These are phyloP conservation scores for Marcusenius ussheri DNA, from an alignment of 2,113 vertebrate genomes.

Conservation along the genomic window DNA sequence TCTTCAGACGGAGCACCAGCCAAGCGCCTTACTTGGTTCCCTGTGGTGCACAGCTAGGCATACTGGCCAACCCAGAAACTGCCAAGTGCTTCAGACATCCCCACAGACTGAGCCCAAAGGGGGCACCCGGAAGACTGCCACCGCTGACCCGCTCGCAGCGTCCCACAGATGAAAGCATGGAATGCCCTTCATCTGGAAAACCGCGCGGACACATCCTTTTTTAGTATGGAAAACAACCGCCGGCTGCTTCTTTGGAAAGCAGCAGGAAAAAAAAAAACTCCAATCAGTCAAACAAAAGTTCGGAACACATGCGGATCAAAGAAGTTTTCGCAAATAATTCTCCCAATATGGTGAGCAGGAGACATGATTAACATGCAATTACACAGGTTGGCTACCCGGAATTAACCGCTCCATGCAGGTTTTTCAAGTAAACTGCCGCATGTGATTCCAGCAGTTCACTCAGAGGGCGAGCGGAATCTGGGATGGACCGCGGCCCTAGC, in stretches of 20 bases:
- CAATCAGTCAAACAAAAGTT: constrained; percentile 13
- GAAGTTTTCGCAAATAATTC: background rate
- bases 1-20: constrained; percentile 46
- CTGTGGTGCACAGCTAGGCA: constrained; percentile 45
- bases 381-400: background rate
- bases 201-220: constrained; percentile 18
- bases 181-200: constrained; percentile 20
- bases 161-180: constrained; percentile 13
- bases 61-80: constrained; percentile 25
- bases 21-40: constrained; percentile 43
- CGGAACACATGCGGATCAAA: background rate
- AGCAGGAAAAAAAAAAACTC: constrained; percentile 26
- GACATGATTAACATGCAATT: background rate
- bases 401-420: background rate
- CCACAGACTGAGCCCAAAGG: constrained; percentile 38
- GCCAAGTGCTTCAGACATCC: constrained; percentile 19
- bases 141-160: constrained; percentile 22
- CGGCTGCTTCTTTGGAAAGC: constrained; percentile 16
- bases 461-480: background rate
- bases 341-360: background rate
- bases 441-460: background rate
- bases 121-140: constrained; percentile 25
- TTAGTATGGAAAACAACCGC: constrained; percentile 26
- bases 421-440: background rate
- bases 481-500: background rate